A percentile compares a stretch with the other conserved stretches of the same genome.
Evolutionary conservation across 2,113 vertebrate species (phyloP).

Genomic region (Petaurus breviceps): DNA sequence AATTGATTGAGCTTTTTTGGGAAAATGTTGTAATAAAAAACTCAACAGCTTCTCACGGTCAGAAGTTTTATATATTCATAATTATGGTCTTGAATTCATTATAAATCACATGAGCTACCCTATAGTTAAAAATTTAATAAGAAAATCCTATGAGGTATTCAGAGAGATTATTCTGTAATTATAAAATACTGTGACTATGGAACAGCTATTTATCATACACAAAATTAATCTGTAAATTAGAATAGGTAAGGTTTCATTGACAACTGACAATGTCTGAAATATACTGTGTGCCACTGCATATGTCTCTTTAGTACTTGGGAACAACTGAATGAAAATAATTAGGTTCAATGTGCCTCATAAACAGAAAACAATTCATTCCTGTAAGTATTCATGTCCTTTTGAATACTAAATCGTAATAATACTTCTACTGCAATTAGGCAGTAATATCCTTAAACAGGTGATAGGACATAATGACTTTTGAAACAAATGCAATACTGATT

Average conservation of each 20-base stretch:
- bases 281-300: neutral
- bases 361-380: neutral
- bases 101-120: neutral
- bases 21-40: constrained; percentile 16
- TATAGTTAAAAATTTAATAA: constrained; percentile 11
- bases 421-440: too few species aligned
- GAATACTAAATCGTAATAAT: neutral
- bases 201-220: neutral
- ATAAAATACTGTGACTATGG: neutral
- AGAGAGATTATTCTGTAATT: constrained; percentile 21
- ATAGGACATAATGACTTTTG: neutral
- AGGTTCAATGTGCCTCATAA: neutral
- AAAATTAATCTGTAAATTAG: neutral
- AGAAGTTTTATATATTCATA: neutral
- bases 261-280: neutral
- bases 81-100: neutral
- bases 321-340: neutral
- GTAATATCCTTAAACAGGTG: neutral
- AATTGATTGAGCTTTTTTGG: neutral
- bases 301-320: neutral
- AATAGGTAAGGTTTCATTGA: neutral
- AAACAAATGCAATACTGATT: neutral
- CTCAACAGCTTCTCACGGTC: neutral
- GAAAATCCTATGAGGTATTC: neutral
- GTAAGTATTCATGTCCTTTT: neutral